These are phyloP conservation scores for Cottus gobio DNA, from an alignment of 2,113 vertebrate genomes.

Conservation along the genomic window DNA sequence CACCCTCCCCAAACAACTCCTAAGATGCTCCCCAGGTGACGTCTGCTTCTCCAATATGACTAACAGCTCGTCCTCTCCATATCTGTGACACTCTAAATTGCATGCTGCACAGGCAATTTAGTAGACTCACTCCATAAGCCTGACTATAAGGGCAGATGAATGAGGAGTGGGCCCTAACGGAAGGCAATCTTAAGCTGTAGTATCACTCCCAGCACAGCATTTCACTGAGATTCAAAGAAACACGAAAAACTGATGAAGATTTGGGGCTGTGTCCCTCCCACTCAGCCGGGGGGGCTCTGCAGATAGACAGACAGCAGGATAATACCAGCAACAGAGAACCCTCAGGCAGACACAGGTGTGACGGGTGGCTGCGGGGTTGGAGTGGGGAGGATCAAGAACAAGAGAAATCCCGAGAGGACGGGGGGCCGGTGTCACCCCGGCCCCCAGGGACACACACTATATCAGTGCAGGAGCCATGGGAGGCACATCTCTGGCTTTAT, in stretches of 20 bases:
- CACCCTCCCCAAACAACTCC: conserved; percentile 5
- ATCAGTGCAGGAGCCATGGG: conserved; percentile 61
- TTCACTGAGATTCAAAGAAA: conserved; percentile 39
- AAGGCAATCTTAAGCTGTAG: conserved; percentile 37
- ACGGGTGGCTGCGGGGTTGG: conserved; percentile 30
- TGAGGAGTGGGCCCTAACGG: conserved; percentile 30
- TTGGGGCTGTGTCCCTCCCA: neutral
- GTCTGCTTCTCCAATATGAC: conserved; percentile 40
- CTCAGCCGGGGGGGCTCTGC: conserved; percentile 22
- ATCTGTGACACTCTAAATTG: conserved; percentile 39
- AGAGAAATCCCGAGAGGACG: conserved; percentile 50
- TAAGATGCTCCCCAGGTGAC: conserved; percentile 13
- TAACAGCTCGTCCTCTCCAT: conserved; percentile 31
- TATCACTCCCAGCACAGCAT: conserved; percentile 17
- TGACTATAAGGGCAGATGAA: conserved; percentile 38
- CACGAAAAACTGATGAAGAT: conserved; percentile 45
- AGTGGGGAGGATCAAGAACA: conserved; percentile 45
- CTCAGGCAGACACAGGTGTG: conserved; percentile 32
- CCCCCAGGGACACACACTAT: conserved; percentile 66
- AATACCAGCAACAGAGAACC: conserved; percentile 30
- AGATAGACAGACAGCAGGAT: conserved; percentile 44
- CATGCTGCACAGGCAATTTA: conserved; percentile 39
- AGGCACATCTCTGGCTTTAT: conserved; percentile 83
- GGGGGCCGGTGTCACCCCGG: conserved; percentile 44
- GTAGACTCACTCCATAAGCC: conserved; percentile 27